phyloP scores from a whole-genome alignment of 2,113 vertebrate genomes.

The Parus major region DNA sequence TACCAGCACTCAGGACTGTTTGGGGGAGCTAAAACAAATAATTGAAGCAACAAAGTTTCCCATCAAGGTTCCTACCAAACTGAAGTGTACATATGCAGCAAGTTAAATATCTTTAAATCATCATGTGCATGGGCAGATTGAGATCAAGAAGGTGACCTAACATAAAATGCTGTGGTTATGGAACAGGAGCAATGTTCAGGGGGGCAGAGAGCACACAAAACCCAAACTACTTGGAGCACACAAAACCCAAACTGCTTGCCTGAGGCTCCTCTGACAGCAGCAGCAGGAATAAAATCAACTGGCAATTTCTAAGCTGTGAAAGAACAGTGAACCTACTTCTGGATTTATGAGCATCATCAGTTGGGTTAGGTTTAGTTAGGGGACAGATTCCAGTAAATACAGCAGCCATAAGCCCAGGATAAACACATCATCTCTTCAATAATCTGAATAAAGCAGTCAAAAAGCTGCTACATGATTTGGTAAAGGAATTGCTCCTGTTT shows the following conservation, averaged over 20 bases:
- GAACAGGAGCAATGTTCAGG: background rate
- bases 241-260: background rate
- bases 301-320: background rate
- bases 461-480: background rate
- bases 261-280: background rate
- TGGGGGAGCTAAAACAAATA: background rate
- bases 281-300: background rate
- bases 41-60: background rate
- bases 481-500: background rate
- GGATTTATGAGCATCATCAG: background rate
- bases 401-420: accelerated
- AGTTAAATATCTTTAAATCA: background rate
- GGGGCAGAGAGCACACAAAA: background rate
- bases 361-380: background rate
- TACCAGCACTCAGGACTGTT: background rate
- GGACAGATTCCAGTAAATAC: background rate
- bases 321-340: background rate
- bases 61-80: background rate
- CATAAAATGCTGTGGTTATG: background rate
- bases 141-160: background rate
- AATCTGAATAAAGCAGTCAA: background rate
- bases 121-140: background rate
- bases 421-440: background rate
- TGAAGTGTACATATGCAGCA: accelerated
- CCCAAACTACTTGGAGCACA: background rate